These are phyloP conservation scores for Drosophila anceps DNA, from an alignment of 2,888 invertebrate species.

Conservation along the genomic window DNA sequence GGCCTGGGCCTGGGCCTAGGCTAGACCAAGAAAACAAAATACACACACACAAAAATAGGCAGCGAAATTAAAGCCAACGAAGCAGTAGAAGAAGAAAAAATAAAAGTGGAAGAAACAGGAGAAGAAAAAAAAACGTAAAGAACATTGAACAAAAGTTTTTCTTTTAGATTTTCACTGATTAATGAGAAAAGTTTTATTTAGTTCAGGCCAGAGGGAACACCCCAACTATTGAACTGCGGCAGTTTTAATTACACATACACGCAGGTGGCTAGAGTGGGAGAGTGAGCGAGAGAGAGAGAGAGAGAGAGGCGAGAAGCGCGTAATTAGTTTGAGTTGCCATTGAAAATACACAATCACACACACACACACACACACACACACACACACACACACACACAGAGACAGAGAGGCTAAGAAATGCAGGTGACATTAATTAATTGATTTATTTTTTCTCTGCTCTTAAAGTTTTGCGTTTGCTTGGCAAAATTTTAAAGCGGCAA, in stretches of 20 bases:
- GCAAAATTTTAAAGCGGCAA: slow-evolving; percentile 35
- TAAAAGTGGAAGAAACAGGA: neutral
- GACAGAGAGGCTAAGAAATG: slow-evolving; percentile 38
- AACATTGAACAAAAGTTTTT: slow-evolving; percentile 76
- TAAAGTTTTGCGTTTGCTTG: slow-evolving; percentile 3
- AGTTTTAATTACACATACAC: slow-evolving; percentile 79
- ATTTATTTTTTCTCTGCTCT: slow-evolving; percentile 53
- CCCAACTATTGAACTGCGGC: slow-evolving; percentile 60
- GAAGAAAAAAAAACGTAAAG: slow-evolving; percentile 4
- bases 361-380: slow-evolving; percentile 20
- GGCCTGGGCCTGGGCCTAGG: slow-evolving; percentile 13
- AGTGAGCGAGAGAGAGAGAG: neutral
- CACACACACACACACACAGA: neutral
- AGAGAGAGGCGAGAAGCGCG: neutral
- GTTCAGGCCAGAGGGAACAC: slow-evolving; percentile 58
- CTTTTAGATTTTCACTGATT: slow-evolving; percentile 82
- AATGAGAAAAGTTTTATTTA: slow-evolving; percentile 80
- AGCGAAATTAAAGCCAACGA: slow-evolving; percentile 69
- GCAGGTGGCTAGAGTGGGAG: slow-evolving; percentile 11
- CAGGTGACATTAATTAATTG: slow-evolving; percentile 81
- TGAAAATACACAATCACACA: slow-evolving; percentile 55
- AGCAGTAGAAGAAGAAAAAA: slow-evolving; percentile 8
- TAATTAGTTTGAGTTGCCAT: slow-evolving; percentile 76
- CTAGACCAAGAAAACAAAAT: slow-evolving; percentile 7
- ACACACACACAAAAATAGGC: slow-evolving; percentile 37